Conservation (phyloP, 2,797 vertebrate genomes). For the Periophthalmus magnuspinnatus region DNA sequence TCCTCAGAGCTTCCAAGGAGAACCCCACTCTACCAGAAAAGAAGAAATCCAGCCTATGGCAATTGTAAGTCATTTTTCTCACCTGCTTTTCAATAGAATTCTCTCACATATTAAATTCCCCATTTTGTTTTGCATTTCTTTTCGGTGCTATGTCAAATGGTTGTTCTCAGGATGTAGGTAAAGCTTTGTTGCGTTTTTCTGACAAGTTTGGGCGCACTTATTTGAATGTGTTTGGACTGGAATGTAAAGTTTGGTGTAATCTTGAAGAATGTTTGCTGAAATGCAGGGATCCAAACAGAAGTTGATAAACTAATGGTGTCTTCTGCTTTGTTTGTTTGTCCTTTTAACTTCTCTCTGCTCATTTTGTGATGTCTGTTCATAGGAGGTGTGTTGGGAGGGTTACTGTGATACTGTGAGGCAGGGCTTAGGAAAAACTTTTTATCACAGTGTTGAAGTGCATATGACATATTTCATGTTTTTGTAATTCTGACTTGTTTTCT, state of each 20-base stretch:
- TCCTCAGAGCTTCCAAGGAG: slow-evolving; percentile 89
- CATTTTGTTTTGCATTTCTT: slow-evolving; percentile 32
- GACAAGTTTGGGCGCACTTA: slow-evolving; percentile 42
- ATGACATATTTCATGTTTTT: too few relatives aligned
- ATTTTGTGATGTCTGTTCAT: slow-evolving; percentile 70
- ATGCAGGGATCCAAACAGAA: slow-evolving; percentile 1
- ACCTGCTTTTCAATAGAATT: slow-evolving; percentile 14
- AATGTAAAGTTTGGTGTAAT: slow-evolving; percentile 49
- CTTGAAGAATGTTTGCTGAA: slow-evolving; percentile 26
- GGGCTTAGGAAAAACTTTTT: background rate
- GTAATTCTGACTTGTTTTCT: too few relatives aligned
- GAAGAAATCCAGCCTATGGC: slow-evolving; percentile 98
- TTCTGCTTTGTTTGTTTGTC: slow-evolving; percentile 65
- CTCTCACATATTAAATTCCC: background rate
- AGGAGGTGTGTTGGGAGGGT: slow-evolving; percentile 76
- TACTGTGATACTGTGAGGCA: slow-evolving; percentile 20
- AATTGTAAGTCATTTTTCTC: slow-evolving; percentile 87
- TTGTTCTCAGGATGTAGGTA: slow-evolving; percentile 82
- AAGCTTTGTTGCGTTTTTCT: slow-evolving; percentile 52
- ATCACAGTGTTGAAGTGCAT: too few relatives aligned
- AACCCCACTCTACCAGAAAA: slow-evolving; percentile 91
- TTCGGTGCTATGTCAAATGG: slow-evolving; percentile 54
- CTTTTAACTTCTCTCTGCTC: slow-evolving; percentile 49
- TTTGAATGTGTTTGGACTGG: slow-evolving; percentile 44
- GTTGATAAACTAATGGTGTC: slow-evolving; percentile 58